These are phyloP conservation scores for Tyria jacobaeae DNA, from an alignment of 2,888 invertebrate genomes.

Conservation along the genomic window DNA sequence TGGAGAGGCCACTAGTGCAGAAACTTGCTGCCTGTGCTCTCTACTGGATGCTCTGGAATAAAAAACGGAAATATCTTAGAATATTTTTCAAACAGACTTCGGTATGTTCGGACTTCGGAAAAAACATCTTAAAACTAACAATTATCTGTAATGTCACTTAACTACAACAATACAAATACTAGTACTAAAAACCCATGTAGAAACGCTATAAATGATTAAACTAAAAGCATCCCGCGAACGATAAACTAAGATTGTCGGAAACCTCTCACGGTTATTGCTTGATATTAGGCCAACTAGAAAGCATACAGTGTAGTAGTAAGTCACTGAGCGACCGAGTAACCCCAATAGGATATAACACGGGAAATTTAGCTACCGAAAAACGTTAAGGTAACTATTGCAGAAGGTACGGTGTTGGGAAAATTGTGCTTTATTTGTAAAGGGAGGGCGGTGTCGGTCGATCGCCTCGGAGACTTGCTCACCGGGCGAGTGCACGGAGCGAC, in stretches of 20 bases:
- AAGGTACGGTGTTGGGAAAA: slow-evolving; percentile 63
- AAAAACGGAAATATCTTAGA: too few species aligned
- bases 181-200: slow-evolving; percentile 7
- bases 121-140: slow-evolving; percentile 9
- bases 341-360: slow-evolving; percentile 43
- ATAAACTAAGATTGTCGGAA: slow-evolving; percentile 41
- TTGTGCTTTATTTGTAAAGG: slow-evolving; percentile 64
- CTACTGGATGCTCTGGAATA: too few species aligned
- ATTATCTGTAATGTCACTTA: slow-evolving; percentile 15
- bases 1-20: too few species aligned
- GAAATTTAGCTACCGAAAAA: slow-evolving; percentile 51
- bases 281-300: slow-evolving; percentile 26
- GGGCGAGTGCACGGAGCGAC: slow-evolving; percentile 65
- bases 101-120: not conserved
- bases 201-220: slow-evolving; percentile 19
- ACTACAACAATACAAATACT: slow-evolving; percentile 6
- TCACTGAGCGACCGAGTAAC: slow-evolving; percentile 58
- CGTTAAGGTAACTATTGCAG: slow-evolving; percentile 65
- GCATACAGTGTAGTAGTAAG: not conserved
- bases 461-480: slow-evolving; percentile 63
- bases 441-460: slow-evolving; percentile 77
- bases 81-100: too few species aligned
- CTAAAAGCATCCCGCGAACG: slow-evolving; percentile 23
- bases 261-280: slow-evolving; percentile 35
- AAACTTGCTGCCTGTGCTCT: too few species aligned